These are phyloP conservation scores for Abramis brama DNA, from an alignment of 2,113 vertebrate genomes.

Conservation along the genomic window DNA sequence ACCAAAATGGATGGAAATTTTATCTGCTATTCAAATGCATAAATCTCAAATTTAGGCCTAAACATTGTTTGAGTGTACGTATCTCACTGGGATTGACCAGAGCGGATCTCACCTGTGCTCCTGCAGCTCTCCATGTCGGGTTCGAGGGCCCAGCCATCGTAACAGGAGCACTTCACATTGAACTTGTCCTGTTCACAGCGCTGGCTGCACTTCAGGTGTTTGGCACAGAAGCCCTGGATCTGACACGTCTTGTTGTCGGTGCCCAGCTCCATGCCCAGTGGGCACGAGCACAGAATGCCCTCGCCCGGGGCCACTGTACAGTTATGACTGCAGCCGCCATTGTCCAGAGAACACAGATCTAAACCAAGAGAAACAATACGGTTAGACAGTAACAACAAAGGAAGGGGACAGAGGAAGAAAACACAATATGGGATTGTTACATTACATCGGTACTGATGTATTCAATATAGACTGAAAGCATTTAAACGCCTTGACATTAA, in stretches of 20 bases:
- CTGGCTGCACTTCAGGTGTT: slow-evolving; percentile 97
- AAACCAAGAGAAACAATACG: slow-evolving; percentile 33
- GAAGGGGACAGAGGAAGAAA: no score
- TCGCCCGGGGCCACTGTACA: slow-evolving; percentile 92
- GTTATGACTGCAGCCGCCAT: slow-evolving; percentile 95
- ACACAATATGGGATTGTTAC: no score
- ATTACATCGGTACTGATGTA: no score
- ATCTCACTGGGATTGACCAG: no score
- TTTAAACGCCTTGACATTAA: not conserved
- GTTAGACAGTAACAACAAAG: not conserved
- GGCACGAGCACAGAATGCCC: slow-evolving; percentile 93
- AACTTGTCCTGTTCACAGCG: slow-evolving; percentile 96
- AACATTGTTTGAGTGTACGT: no score
- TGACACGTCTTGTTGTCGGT: slow-evolving; percentile 92
- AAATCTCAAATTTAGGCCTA: no score
- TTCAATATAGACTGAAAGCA: not conserved
- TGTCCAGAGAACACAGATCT: slow-evolving; percentile 90
- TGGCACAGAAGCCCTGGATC: slow-evolving; percentile 97
- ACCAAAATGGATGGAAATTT: not conserved
- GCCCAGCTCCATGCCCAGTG: slow-evolving; percentile 92
- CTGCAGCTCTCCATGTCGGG: slow-evolving; percentile 92
- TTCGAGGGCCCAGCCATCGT: slow-evolving; percentile 93
- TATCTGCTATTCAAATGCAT: no score
- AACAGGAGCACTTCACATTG: slow-evolving; percentile 95
- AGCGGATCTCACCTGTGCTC: slow-evolving; percentile 81